A percentile compares a stretch with the other conserved stretches of the same genome.
Conservation (phyloP, 2,888 invertebrate genomes). For the Lordiphosa fenestrarum region DNA sequence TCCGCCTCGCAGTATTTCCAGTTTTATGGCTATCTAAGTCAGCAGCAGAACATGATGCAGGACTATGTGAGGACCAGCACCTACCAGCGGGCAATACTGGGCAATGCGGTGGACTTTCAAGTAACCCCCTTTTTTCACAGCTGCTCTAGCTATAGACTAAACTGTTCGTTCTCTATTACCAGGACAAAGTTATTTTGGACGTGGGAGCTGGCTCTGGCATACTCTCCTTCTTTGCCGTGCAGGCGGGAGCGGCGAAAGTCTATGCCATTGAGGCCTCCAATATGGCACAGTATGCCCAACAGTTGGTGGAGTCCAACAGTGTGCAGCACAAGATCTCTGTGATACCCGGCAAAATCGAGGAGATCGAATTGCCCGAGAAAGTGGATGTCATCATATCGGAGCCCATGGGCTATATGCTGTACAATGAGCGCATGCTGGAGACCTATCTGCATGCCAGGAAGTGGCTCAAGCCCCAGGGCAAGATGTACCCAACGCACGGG, state of each 20-base stretch:
- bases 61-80: slow-evolving; percentile 99
- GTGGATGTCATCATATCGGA: slow-evolving; percentile 99
- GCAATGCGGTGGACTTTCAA: slow-evolving; percentile 95
- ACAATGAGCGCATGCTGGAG: slow-evolving; percentile 99
- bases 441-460: slow-evolving; percentile 99
- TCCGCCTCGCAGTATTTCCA: slow-evolving; percentile 99
- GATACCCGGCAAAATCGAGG: slow-evolving; percentile 98
- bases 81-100: slow-evolving; percentile 97
- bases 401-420: slow-evolving; percentile 99
- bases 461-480: slow-evolving; percentile 95
- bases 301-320: slow-evolving; percentile 93
- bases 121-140: slow-evolving; percentile 36
- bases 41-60: slow-evolving; percentile 99
- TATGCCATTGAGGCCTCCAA: slow-evolving; percentile 99
- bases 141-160: no score
- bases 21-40: slow-evolving; percentile 99
- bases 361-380: slow-evolving; percentile 95
- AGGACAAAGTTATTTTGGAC: slow-evolving; percentile 95
- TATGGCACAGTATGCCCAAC: slow-evolving; percentile 98
- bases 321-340: slow-evolving; percentile 93
- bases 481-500: slow-evolving; percentile 98
- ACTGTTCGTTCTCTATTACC: neutral
- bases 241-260: slow-evolving; percentile 97
- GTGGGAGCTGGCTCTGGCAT: slow-evolving; percentile 99
- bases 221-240: slow-evolving; percentile 98